A percentile compares a stretch with the other conserved stretches of the same genome.
Conservation (phyloP, 1,140 invertebrate genomes). For the Penaeus chinensis region DNA sequence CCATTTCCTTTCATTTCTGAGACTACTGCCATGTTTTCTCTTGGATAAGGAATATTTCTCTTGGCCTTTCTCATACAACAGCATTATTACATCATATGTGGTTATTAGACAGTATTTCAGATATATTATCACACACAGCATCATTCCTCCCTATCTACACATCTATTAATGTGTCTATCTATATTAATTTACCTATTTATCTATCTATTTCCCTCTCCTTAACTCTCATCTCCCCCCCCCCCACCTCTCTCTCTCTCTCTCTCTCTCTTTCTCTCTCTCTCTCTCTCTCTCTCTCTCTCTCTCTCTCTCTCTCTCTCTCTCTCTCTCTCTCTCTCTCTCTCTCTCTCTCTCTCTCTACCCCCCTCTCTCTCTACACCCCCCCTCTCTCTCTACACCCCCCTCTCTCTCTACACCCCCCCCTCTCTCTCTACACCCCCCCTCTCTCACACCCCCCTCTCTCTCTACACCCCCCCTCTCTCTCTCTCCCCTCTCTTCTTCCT, state of each 20-base stretch:
- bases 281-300: constrained; percentile 48
- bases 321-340: constrained; percentile 52
- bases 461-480: neutral
- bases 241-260: too few relatives aligned
- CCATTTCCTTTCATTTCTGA: neutral
- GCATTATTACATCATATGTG: too few relatives aligned
- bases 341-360: constrained; percentile 43
- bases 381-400: neutral
- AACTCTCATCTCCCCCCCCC: too few relatives aligned
- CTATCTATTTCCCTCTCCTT: too few relatives aligned
- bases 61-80: too few relatives aligned
- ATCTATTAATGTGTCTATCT: neutral
- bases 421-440: neutral
- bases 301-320: constrained; percentile 42
- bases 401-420: too few relatives aligned
- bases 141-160: too few relatives aligned
- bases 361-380: neutral
- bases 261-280: constrained; percentile 48
- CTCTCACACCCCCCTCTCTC: too few relatives aligned
- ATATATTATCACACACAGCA: too few relatives aligned
- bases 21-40: neutral
- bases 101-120: too few relatives aligned
- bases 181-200: neutral
- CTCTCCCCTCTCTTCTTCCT: constrained; percentile 15
- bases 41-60: too few relatives aligned